Percentiles rank a stretch among this genome's conserved stretches.
These are phyloP conservation scores for Drosophila meridiana DNA, from an alignment of 2,888 invertebrate genomes.

Conservation along the genomic window DNA sequence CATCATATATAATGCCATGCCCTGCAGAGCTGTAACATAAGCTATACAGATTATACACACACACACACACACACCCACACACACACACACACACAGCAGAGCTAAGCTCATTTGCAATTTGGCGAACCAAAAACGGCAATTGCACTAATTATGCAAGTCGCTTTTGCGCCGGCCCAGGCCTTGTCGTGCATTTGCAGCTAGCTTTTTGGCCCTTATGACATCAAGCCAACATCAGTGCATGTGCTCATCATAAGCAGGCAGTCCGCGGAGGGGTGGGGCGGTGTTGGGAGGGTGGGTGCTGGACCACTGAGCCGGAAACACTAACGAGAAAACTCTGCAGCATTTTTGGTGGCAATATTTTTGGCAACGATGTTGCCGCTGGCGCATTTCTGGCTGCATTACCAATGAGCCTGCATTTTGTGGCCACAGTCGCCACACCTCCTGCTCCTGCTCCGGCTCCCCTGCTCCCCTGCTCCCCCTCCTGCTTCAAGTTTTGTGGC, in stretches of 20 bases:
- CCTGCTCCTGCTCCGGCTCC: not conserved
- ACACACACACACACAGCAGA: not conserved
- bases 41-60: not conserved
- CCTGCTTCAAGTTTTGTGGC: not conserved
- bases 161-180: not conserved
- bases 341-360: constrained; percentile 48
- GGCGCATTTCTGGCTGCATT: constrained; percentile 33
- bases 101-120: constrained; percentile 56
- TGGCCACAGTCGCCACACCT: constrained; percentile 8
- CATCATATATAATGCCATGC: not conserved
- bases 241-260: constrained; percentile 5
- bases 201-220: constrained; percentile 51
- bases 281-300: not conserved
- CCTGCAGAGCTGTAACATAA: not conserved
- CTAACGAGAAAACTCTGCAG: constrained; percentile 64
- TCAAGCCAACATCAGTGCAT: not conserved
- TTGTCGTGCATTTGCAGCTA: constrained; percentile 21
- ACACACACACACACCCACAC: not conserved
- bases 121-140: constrained; percentile 36
- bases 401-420: constrained; percentile 31
- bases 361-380: constrained; percentile 42
- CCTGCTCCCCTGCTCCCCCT: not conserved
- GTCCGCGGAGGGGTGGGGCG: not conserved
- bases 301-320: constrained; percentile 48
- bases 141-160: constrained; percentile 62